Evolutionary conservation across 2,113 vertebrate genomes (phyloP), one percentile per base, ranked within the genome.

Genomic region (Naja naja): DNA sequence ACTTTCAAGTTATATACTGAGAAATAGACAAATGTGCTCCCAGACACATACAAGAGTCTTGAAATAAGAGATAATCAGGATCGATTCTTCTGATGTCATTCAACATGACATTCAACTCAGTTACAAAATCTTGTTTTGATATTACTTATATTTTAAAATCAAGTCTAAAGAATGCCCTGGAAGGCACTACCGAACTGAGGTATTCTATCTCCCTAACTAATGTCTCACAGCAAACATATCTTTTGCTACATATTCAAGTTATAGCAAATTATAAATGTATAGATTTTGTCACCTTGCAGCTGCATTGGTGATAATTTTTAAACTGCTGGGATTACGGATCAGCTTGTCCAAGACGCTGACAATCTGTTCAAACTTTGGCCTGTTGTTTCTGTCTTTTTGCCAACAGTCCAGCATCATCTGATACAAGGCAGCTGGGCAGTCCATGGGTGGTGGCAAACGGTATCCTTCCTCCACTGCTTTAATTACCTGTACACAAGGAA

Each of bases 341-440:
- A 99, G 98, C 58, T 99, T 99, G 96, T 99, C 99, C 97, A 99
- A 97, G 96, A 99, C 99, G 98, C 98, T 99, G 97, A 99, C 99
- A 90, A 99, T 99, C 98, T 99, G 98, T 97, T 99, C 99, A 97
- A 99, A 99, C 96, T 99, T 99, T 45, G 99, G 99, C 89, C 99
- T 98, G 97, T 99, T 99, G 97, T 99, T 99, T 89, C 99, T 98
- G 97, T 99, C 99, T 91, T 99, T 99, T 97, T 99, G 99, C 99
- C 99, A 99, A 95, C 99, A 99, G 98, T 99, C 99, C 95, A 99
- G 97, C 99, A 99, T 99, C 96, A 99, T 97, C 97, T 99, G 99
- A 96, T 99, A 99, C 89, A 99, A 98, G 45, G 99, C 98, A 93
- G 99, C 99, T 88, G 99, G 99, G 96, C 99, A 99, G 98, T 99